Evolutionary conservation across 2,888 invertebrate species (phyloP), one percentile per base, ranked within the genome.

Genomic region (Pterostichus madidus): DNA sequence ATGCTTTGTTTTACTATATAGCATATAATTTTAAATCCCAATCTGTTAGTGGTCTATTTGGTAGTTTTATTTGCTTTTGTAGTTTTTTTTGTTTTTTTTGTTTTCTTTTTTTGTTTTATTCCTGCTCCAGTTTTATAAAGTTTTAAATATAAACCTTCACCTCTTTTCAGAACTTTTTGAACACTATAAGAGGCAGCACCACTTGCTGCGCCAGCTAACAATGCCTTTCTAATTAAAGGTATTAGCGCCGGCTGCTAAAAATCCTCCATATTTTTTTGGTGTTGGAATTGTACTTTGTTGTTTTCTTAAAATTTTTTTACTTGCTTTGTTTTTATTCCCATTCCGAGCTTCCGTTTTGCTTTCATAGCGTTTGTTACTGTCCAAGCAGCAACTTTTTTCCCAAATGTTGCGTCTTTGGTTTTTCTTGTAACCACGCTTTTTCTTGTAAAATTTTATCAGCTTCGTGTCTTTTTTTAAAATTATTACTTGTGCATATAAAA

Each of bases 401-500:
- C 84, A 6, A 85, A 13, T 52, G 80, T 84, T 5, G 85, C 80
- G 83, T 87, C 86, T 80, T 76, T 10, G 86, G 80, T 17, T 73
- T 61, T 39, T 86, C 84, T 46, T 85, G 84, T 71, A 85, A 31
- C 84, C 49, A 84, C 15, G 86, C 87, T 85, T 85, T 85, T 68
- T 86, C 84, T 10, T 84, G 83, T 8, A 88, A 83, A 15, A 84
- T 35, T 81, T 85, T 84, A 85, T 89, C 88, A 2, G 87, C 87
- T 52, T 81, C 80, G 59, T 87, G 84, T 49, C 87, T 84, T 85
- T 32, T n/a, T 5, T 32, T 73, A n/a, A 78, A 61, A 73, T 79
- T 39, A 10, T 46, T 79, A 59, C 75, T 17, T 71, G 75, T 84
- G 81, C 76, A 73, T 87, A 87, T 2, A 84, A 86, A 15, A 86